A percentile compares a stretch with the other conserved stretches of the same genome.
phyloP scores from a whole-genome alignment of 2,797 vertebrate genomes.

The Acropternis orthonyx region DNA sequence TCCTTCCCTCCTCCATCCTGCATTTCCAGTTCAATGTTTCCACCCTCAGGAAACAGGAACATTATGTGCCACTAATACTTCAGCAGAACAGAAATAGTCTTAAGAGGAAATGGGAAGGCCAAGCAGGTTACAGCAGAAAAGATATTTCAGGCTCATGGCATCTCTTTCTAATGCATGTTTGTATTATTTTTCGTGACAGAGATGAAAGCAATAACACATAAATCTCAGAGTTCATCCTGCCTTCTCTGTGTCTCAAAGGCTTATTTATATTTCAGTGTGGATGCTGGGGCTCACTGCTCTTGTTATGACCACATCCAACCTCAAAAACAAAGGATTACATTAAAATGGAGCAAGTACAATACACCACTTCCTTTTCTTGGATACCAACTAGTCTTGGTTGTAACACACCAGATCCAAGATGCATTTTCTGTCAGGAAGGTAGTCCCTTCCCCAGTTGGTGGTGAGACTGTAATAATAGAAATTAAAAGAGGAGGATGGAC shows the following conservation, averaged over 20 bases:
- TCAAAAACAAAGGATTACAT: not conserved
- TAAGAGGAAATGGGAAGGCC: slow-evolving; percentile 22
- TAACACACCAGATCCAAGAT: not conserved
- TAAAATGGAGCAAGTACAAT: not conserved
- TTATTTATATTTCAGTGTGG: slow-evolving; percentile 2
- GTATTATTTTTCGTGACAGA: slow-evolving; percentile 10
- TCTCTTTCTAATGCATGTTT: slow-evolving; percentile 12
- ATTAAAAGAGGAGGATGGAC: not conserved
- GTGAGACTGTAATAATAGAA: not conserved
- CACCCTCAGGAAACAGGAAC: slow-evolving; percentile 28
- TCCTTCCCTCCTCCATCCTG: slow-evolving; percentile 31
- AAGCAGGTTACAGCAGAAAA: not conserved
- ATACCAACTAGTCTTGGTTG: not conserved
- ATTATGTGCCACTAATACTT: slow-evolving; percentile 21
- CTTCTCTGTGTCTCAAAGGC: slow-evolving; percentile 2
- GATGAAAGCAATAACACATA: slow-evolving; percentile 16
- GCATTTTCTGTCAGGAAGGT: not conserved
- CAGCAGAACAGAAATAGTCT: slow-evolving; percentile 21
- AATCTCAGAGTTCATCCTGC: slow-evolving; percentile 29
- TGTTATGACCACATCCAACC: not conserved
- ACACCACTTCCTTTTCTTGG: not conserved
- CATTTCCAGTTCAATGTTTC: slow-evolving; percentile 36
- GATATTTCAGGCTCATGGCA: slow-evolving; percentile 26
- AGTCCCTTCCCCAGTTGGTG: not conserved
- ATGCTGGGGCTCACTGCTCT: not conserved